Conservation (phyloP, 2,113 vertebrate genomes). For the Mustelus asterias region DNA sequence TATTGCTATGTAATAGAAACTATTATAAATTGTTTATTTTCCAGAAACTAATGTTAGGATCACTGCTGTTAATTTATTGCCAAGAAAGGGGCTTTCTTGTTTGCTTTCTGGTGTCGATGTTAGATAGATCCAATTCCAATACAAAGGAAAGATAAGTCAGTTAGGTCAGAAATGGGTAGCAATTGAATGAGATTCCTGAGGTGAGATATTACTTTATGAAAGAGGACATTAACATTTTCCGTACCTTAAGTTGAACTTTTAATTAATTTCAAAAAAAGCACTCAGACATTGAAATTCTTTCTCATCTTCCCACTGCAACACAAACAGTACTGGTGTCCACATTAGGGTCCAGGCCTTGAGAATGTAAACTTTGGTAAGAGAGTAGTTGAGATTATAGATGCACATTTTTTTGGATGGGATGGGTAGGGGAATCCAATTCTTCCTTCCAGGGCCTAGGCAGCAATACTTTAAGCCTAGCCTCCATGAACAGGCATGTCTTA, state of each 20-base stretch:
- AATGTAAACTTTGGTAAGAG: not conserved
- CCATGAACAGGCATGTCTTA: not conserved
- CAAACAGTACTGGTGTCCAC: not conserved
- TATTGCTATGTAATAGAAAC: not conserved
- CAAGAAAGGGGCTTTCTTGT: not conserved
- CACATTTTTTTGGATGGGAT: not conserved
- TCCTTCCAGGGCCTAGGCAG: not conserved
- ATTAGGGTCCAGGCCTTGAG: not conserved
- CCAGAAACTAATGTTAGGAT: not conserved
- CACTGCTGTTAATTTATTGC: not conserved
- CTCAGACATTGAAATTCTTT: not conserved
- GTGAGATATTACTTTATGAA: not conserved
- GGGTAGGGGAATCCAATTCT: no score
- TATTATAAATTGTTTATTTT: not conserved
- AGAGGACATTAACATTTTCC: not conserved
- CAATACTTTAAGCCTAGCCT: not conserved
- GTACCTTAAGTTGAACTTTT: not conserved
- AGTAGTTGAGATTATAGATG: not conserved
- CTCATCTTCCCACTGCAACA: not conserved
- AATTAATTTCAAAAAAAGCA: not conserved
- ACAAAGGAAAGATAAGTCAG: not conserved
- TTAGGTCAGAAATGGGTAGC: not conserved
- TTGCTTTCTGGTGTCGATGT: not conserved
- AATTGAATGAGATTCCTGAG: no score
- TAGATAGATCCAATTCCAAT: not conserved